These are phyloP conservation scores for Caerostris extrusa DNA, from an alignment of 1,140 invertebrate species.

Conservation along the genomic window DNA sequence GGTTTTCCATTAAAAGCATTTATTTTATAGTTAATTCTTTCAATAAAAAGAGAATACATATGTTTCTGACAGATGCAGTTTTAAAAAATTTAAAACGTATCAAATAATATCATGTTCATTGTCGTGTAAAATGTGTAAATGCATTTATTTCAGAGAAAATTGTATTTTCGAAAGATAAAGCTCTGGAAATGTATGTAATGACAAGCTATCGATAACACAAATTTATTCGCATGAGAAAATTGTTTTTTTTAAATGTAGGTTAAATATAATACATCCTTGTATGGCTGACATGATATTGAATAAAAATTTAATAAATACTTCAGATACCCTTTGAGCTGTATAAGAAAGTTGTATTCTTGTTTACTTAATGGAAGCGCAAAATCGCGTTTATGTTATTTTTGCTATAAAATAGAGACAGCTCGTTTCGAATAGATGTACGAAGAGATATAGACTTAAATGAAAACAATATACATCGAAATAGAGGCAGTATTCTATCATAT, in stretches of 20 bases:
- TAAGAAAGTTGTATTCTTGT: not conserved
- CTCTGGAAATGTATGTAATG: not conserved
- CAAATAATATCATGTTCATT: not conserved
- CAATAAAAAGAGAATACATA: too few species aligned
- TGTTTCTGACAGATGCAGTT: too few species aligned
- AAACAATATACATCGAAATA: too few species aligned
- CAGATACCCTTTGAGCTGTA: not conserved
- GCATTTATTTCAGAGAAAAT: not conserved
- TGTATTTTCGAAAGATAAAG: not conserved
- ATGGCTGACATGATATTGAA: not conserved
- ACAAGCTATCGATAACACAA: not conserved
- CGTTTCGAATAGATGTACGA: too few species aligned
- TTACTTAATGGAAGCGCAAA: not conserved
- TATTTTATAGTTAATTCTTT: too few species aligned
- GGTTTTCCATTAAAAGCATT: too few species aligned
- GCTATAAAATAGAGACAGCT: too few species aligned
- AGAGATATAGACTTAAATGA: too few species aligned
- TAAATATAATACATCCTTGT: not conserved
- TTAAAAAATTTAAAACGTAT: too few species aligned
- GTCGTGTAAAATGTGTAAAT: not conserved
- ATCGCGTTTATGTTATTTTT: not conserved
- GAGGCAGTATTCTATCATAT: too few species aligned
- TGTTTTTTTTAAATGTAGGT: not conserved
- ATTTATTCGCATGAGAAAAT: not conserved
- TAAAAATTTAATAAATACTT: conserved; percentile 6